These are phyloP conservation scores for Eulemur albifrons DNA, from an alignment of 2,797 vertebrate genomes.

Conservation along the genomic window DNA sequence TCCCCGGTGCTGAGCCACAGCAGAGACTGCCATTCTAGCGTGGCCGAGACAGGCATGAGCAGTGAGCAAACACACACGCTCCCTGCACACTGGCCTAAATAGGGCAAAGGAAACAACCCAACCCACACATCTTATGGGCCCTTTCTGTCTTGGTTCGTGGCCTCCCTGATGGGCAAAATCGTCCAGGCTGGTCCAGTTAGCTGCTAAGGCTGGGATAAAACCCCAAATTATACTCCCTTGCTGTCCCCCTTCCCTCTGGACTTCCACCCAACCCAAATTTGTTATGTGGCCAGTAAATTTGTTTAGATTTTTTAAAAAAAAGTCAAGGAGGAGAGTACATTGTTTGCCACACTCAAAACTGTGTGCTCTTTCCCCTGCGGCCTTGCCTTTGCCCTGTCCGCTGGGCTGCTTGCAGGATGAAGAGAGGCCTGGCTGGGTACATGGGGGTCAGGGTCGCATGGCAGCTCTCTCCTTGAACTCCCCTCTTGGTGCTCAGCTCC, in stretches of 20 bases:
- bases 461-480: background rate
- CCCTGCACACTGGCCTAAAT: background rate
- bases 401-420: background rate
- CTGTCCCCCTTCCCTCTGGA: no score
- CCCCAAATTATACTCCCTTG: background rate
- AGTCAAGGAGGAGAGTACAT: background rate
- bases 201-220: background rate
- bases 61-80: background rate
- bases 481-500: constrained; percentile 13
- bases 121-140: background rate
- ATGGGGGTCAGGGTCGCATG: background rate
- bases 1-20: background rate
- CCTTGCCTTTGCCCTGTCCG: background rate
- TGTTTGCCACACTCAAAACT: background rate
- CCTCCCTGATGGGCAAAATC: background rate
- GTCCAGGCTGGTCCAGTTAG: background rate
- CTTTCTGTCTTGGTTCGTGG: accelerated
- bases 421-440: background rate
- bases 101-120: background rate
- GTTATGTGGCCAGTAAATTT: constrained; percentile 38
- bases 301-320: background rate
- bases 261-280: background rate
- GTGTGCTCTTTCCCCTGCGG: no score
- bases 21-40: background rate
- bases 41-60: background rate